Percentiles rank a stretch among this genome's conserved stretches.
phyloP scores from a whole-genome alignment of 2,113 vertebrate genomes.

The Pao palembangensis region DNA sequence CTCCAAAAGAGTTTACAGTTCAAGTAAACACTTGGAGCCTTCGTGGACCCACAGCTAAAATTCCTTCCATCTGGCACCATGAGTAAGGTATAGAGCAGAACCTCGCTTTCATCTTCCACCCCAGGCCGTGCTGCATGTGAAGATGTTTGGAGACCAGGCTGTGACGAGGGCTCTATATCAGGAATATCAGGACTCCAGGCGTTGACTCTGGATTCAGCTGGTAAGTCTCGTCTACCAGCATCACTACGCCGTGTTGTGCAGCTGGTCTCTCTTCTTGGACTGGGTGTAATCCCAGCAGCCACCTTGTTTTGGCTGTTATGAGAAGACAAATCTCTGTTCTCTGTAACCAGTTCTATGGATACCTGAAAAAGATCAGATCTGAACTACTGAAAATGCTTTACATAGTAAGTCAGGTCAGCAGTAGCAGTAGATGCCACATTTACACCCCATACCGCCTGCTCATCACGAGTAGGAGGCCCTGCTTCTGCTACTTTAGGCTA shows the following conservation, averaged over 20 bases:
- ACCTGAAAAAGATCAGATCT: constrained; percentile 71
- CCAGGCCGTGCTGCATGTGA: constrained; percentile 3
- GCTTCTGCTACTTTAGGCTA: too few species aligned
- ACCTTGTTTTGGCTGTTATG: constrained; percentile 44
- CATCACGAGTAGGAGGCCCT: too few species aligned
- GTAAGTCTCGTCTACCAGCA: constrained; percentile 9
- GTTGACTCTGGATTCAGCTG: constrained; percentile 18
- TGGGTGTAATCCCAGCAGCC: background rate
- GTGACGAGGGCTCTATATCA: background rate
- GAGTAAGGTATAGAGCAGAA: constrained; percentile 83
- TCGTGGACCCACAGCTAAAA: constrained; percentile 60
- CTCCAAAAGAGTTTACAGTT: constrained; percentile 89
- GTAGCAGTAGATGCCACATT: too few species aligned
- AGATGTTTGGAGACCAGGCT: constrained; percentile 3
- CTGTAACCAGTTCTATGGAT: constrained; percentile 77
- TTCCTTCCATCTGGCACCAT: constrained; percentile 90
- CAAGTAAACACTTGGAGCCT: constrained; percentile 83
- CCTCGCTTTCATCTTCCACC: constrained; percentile 44
- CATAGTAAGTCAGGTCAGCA: too few species aligned
- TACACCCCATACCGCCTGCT: too few species aligned
- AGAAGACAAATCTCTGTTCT: constrained; percentile 64
- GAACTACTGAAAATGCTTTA: background rate
- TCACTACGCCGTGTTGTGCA: constrained; percentile 11
- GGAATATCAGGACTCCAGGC: background rate
- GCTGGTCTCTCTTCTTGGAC: constrained; percentile 26